A percentile compares a stretch with the other conserved stretches of the same genome.
Evolutionary conservation across 2,888 invertebrate species (phyloP).

Genomic region (Agrochola circellaris): DNA sequence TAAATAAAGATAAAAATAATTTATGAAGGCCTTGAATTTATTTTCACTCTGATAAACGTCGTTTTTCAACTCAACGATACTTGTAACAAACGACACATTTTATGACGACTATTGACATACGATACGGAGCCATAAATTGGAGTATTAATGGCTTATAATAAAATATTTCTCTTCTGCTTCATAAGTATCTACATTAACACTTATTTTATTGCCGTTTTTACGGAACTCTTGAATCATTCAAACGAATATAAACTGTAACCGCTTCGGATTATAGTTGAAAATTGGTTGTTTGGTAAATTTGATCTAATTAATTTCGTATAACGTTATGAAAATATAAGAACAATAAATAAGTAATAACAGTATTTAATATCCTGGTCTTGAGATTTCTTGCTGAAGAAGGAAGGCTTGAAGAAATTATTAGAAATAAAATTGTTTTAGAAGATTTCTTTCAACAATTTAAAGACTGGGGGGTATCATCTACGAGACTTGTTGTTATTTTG

Average conservation of each 20-base stretch:
- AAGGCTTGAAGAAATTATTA: not conserved
- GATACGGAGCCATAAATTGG: constrained; percentile 68
- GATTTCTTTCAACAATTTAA: not conserved
- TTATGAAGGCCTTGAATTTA: constrained; percentile 22
- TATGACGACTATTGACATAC: constrained; percentile 65
- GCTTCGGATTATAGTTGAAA: constrained; percentile 5
- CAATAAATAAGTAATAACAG: constrained; percentile 45
- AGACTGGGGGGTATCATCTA: not conserved
- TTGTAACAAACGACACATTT: constrained; percentile 45
- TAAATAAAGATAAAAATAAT: constrained; percentile 7
- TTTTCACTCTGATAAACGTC: constrained; percentile 22
- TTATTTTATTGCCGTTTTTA: constrained; percentile 59
- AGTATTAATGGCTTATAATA: constrained; percentile 69
- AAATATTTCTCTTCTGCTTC: constrained; percentile 60
- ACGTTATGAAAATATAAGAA: constrained; percentile 52
- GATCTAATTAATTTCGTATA: constrained; percentile 47
- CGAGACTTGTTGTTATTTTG: not conserved
- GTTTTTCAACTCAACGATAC: constrained; percentile 16
- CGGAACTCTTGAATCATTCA: not conserved
- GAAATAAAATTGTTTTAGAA: not conserved
- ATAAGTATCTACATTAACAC: constrained; percentile 43
- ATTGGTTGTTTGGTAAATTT: constrained; percentile 3
- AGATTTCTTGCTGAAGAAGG: not conserved
- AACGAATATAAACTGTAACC: constrained; percentile 20
- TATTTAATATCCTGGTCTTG: constrained; percentile 41